Evolutionary conservation across 2,888 invertebrate genomes (phyloP).

Genomic region (Corbicula japonica): DNA sequence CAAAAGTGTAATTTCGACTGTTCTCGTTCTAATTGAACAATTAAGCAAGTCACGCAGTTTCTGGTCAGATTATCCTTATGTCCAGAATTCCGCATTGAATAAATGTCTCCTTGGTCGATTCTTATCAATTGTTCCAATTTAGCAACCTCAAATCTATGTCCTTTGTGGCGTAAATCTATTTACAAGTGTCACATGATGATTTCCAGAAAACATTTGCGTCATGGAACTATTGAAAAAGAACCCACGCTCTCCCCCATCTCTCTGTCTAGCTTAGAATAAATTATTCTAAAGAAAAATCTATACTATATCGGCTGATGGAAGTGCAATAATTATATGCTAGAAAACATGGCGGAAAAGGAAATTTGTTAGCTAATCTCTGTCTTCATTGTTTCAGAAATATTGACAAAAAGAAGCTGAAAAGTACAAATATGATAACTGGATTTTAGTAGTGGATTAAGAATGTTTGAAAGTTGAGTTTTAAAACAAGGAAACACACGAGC

Average conservation of each 20-base stretch:
- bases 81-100: no score
- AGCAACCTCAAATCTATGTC: no score
- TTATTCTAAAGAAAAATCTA: constrained; percentile 60
- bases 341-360: constrained; percentile 39
- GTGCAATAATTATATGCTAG: constrained; percentile 23
- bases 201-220: no score
- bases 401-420: background rate
- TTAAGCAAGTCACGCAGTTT: no score
- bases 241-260: constrained; percentile 19
- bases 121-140: no score
- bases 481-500: background rate
- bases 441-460: background rate
- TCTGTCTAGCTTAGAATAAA: constrained; percentile 39
- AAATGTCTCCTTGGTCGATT: no score
- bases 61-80: no score
- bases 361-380: background rate
- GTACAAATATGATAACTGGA: background rate
- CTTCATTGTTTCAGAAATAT: constrained; percentile 1
- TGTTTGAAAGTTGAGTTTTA: background rate
- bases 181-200: no score
- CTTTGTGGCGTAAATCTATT: no score
- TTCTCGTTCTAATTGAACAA: no score
- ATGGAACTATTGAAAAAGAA: constrained; percentile 21
- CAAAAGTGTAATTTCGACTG: no score
- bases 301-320: constrained; percentile 27